Conservation (phyloP, 2,888 invertebrate genomes). For the Himalopsyche japonica region DNA sequence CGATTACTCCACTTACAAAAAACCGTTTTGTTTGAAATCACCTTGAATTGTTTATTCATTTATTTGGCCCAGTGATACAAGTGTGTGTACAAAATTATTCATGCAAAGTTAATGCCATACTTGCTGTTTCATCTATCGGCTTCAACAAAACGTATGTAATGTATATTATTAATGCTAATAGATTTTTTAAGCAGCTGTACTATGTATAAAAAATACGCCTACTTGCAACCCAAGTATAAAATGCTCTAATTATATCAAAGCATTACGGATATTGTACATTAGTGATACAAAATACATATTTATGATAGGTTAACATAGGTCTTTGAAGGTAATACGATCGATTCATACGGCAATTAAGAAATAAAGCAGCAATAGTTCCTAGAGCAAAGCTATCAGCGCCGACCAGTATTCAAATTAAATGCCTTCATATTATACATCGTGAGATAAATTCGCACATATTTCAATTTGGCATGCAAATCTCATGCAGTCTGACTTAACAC, state of each 20-base stretch:
- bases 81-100: background rate
- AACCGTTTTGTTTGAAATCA: background rate
- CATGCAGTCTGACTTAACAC: slow-evolving; percentile 8
- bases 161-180: background rate
- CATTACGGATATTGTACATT: background rate
- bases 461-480: slow-evolving; percentile 19
- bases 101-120: background rate
- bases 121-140: background rate
- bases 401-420: background rate
- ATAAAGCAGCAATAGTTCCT: background rate
- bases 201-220: background rate
- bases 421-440: slow-evolving; percentile 10
- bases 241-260: background rate
- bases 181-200: background rate
- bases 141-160: background rate
- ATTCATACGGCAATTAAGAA: background rate
- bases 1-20: background rate
- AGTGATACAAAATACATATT: background rate
- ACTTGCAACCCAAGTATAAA: background rate
- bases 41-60: background rate
- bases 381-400: background rate
- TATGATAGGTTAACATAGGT: background rate
- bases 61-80: background rate
- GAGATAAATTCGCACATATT: slow-evolving; percentile 10
- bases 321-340: background rate